Percentiles rank a stretch among this genome's conserved stretches.
Evolutionary conservation across 1,140 invertebrate genomes (phyloP).

Genomic region (Diuraphis noxia): DNA sequence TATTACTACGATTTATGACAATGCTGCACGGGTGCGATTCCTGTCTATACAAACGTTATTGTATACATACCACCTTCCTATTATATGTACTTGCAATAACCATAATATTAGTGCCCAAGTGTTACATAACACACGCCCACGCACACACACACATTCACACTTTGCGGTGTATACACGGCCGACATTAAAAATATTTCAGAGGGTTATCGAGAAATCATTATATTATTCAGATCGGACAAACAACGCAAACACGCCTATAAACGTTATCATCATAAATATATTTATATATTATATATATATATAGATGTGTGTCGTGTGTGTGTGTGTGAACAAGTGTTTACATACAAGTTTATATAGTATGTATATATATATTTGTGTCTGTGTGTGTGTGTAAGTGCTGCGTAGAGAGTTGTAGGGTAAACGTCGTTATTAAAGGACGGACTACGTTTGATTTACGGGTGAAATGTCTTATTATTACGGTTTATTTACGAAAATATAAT

Average conservation of each 20-base stretch:
- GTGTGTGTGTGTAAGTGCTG: neutral
- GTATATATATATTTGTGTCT: too few species aligned
- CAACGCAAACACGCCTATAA: neutral
- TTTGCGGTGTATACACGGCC: neutral
- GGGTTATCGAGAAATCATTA: constrained; percentile 1
- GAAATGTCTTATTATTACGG: neutral
- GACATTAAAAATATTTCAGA: constrained; percentile 6
- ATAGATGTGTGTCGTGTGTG: neutral
- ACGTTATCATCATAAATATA: neutral
- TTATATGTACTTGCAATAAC: neutral
- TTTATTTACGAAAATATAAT: neutral
- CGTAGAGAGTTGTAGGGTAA: neutral
- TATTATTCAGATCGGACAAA: neutral
- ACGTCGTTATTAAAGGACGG: neutral
- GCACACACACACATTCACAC: neutral
- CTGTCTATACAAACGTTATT: neutral
- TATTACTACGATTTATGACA: neutral
- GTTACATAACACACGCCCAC: neutral
- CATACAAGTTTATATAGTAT: neutral
- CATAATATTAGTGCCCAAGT: neutral
- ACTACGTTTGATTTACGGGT: constrained; percentile 11
- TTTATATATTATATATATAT: neutral
- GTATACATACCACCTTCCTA: neutral
- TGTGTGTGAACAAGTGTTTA: neutral
- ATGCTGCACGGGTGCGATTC: neutral